phyloP scores from a whole-genome alignment of 2,113 vertebrate genomes.

The Oostethus manadensis region DNA sequence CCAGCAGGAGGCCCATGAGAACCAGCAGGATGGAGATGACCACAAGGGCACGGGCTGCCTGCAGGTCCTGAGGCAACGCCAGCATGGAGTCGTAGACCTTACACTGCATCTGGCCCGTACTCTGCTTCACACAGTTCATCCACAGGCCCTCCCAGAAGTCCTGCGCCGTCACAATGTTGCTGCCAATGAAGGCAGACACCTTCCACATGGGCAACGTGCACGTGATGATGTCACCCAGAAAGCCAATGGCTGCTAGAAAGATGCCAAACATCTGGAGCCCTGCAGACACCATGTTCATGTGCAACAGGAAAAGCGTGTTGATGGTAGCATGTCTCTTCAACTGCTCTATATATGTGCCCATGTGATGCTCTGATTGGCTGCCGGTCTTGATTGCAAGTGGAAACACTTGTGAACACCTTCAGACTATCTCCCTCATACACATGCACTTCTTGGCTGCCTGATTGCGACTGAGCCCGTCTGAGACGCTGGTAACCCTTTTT shows the following conservation, averaged over 20 bases:
- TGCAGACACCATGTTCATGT: constrained; percentile 41
- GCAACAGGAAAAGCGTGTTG: fast-evolving
- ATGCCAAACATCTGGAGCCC: constrained; percentile 68
- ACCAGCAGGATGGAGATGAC: constrained; percentile 71
- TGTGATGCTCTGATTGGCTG: constrained; percentile 39
- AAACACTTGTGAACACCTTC: constrained; percentile 33
- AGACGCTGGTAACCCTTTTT: too few species aligned
- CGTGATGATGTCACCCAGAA: constrained; percentile 71
- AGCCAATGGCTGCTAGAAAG: constrained; percentile 64
- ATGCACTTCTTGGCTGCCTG: too few species aligned
- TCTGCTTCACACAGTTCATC: constrained; percentile 81
- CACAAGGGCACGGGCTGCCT: constrained; percentile 69
- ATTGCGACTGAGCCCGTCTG: too few species aligned
- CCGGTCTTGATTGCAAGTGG: constrained; percentile 17
- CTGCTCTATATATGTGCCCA: not conserved
- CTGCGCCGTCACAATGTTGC: constrained; percentile 79
- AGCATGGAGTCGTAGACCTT: constrained; percentile 79
- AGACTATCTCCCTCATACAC: not conserved
- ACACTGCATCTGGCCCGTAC: constrained; percentile 82
- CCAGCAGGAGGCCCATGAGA: constrained; percentile 62
- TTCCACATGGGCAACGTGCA: constrained; percentile 82
- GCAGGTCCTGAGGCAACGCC: constrained; percentile 75
- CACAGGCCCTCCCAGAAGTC: constrained; percentile 81
- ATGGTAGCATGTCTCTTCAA: not conserved
- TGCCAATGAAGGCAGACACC: constrained; percentile 77